These are phyloP conservation scores for Rotaria magnacalcarata DNA, from an alignment of 2,888 invertebrate species.

Conservation along the genomic window DNA sequence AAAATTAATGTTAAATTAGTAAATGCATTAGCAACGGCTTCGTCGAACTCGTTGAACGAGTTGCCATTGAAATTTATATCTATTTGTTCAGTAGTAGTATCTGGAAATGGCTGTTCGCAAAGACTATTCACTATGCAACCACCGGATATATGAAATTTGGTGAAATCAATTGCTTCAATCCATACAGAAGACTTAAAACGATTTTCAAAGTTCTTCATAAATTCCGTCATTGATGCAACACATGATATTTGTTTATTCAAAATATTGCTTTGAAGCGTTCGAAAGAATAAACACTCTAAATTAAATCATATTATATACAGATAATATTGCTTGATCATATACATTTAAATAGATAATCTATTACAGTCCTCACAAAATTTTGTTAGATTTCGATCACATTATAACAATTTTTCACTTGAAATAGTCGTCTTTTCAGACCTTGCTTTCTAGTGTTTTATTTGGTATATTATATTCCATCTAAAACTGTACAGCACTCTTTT, in stretches of 20 bases:
- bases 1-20: neutral
- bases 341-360: too few relatives aligned
- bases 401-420: too few relatives aligned
- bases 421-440: too few relatives aligned
- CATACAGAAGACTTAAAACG: neutral
- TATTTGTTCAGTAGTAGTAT: neutral
- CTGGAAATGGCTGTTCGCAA: neutral
- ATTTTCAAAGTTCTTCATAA: neutral
- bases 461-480: too few relatives aligned
- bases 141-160: neutral
- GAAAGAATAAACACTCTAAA: neutral
- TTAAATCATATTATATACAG: neutral
- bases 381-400: too few relatives aligned
- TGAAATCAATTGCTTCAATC: constrained; percentile 1
- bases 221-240: neutral
- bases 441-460: too few relatives aligned
- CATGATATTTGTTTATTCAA: neutral
- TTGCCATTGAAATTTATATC: neutral
- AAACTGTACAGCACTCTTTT: too few relatives aligned
- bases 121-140: neutral
- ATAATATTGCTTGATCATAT: too few relatives aligned
- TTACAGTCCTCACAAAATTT: too few relatives aligned
- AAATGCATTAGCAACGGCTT: neutral
- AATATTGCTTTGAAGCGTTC: neutral
- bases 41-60: neutral